Conservation (phyloP, 2,797 vertebrate species). For the Notolabrus celidotus region DNA sequence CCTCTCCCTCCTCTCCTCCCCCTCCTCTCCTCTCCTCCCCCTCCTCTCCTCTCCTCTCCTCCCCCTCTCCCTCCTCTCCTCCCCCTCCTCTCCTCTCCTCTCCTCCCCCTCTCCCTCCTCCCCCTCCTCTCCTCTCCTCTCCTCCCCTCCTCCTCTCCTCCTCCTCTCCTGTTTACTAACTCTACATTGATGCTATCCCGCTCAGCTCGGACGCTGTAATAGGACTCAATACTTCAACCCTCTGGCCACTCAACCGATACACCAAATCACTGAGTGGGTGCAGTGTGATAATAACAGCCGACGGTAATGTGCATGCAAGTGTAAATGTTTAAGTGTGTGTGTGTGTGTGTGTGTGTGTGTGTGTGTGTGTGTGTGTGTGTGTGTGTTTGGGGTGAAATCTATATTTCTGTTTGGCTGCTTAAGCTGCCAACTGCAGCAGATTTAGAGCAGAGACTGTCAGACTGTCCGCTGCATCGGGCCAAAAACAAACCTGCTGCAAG, state of each 20-base stretch:
- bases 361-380: slow-evolving; percentile 2
- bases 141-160: too few relatives aligned
- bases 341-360: background rate
- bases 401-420: slow-evolving; percentile 56
- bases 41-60: too few relatives aligned
- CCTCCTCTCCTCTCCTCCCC: too few relatives aligned
- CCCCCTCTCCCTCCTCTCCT: too few relatives aligned
- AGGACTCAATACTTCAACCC: slow-evolving; percentile 73
- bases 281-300: slow-evolving; percentile 69
- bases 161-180: slow-evolving; percentile 63
- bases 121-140: too few relatives aligned
- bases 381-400: slow-evolving; percentile 45
- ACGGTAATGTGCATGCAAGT: slow-evolving; percentile 65
- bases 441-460: slow-evolving; percentile 37
- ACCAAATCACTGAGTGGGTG: slow-evolving; percentile 45
- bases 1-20: too few relatives aligned
- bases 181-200: slow-evolving; percentile 73
- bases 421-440: slow-evolving; percentile 44
- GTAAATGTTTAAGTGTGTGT: slow-evolving; percentile 37
- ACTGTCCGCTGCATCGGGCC: slow-evolving; percentile 22
- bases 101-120: too few relatives aligned
- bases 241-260: slow-evolving; percentile 65
- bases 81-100: too few relatives aligned
- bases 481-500: slow-evolving; percentile 35
- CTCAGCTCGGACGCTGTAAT: slow-evolving; percentile 60